Percentiles rank a stretch among this genome's conserved stretches.
Evolutionary conservation across 2,113 vertebrate species (phyloP).

Genomic region (Capreolus pygargus): DNA sequence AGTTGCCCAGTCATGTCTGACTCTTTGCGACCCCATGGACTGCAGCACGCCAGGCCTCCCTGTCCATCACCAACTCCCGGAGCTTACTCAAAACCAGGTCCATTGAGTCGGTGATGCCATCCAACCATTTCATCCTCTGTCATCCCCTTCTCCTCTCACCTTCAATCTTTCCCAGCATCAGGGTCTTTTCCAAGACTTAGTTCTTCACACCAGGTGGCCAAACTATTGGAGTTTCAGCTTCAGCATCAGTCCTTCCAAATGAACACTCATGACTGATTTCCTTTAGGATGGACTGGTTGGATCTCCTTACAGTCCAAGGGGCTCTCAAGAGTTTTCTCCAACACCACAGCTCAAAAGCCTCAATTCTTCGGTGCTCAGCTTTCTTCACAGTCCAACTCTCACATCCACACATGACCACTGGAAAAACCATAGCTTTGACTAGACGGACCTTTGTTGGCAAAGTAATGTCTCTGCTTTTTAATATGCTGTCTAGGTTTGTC

Average conservation of each 20-base stretch:
- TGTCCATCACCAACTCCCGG: background rate
- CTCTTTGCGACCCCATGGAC: background rate
- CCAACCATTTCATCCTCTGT: background rate
- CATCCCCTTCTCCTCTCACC: accelerated
- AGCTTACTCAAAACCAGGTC: background rate
- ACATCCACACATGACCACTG: background rate
- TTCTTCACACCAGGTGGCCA: background rate
- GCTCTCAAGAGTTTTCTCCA: background rate
- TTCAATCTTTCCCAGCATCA: background rate
- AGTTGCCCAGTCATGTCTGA: background rate
- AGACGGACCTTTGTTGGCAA: background rate
- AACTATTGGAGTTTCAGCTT: background rate
- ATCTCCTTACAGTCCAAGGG: background rate
- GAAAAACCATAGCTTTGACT: background rate
- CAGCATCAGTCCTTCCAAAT: background rate
- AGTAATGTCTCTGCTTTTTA: background rate
- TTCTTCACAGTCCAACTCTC: background rate
- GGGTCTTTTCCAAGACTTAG: background rate
- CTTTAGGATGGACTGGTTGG: background rate
- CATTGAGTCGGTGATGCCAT: background rate
- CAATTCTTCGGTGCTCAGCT: background rate
- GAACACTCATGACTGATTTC: background rate
- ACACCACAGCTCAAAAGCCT: background rate
- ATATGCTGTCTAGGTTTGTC: background rate
- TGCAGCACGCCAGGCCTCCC: accelerated